These are phyloP conservation scores for Cephus pygmeus DNA, from an alignment of 2,888 invertebrate species.

Conservation along the genomic window DNA sequence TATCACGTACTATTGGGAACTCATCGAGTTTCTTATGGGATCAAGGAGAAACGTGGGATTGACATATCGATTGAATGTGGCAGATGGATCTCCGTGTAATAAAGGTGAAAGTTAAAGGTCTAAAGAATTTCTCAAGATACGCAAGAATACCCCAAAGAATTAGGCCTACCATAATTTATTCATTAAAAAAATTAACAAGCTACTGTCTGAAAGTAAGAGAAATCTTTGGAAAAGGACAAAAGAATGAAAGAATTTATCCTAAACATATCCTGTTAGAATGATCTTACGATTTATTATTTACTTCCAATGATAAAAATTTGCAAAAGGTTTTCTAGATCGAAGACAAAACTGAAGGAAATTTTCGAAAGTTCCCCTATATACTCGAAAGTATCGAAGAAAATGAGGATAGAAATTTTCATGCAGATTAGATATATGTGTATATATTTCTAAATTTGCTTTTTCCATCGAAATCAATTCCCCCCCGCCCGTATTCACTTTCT, in stretches of 20 bases:
- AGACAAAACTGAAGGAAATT: not conserved
- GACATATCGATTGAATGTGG: not conserved
- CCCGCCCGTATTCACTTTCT: no score
- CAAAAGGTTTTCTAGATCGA: not conserved
- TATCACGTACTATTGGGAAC: not conserved
- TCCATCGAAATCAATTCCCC: not conserved
- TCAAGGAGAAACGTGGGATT: not conserved
- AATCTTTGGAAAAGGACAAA: not conserved
- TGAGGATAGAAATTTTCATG: not conserved
- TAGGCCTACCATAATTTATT: not conserved
- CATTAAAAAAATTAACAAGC: not conserved
- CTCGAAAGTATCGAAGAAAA: not conserved
- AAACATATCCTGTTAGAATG: not conserved
- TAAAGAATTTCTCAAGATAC: not conserved
- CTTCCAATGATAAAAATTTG: not conserved
- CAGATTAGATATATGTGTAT: no score
- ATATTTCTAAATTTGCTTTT: not conserved
- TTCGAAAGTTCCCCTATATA: not conserved
- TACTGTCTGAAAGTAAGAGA: not conserved
- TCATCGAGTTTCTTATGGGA: not conserved
- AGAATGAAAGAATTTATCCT: no score
- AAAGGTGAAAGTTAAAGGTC: not conserved
- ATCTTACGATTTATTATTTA: not conserved
- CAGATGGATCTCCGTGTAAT: not conserved
- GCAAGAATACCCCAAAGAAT: not conserved